Base-by-base conservation (phyloP, 2,797 vertebrate species). In the Sternotherus odoratus region DNA sequence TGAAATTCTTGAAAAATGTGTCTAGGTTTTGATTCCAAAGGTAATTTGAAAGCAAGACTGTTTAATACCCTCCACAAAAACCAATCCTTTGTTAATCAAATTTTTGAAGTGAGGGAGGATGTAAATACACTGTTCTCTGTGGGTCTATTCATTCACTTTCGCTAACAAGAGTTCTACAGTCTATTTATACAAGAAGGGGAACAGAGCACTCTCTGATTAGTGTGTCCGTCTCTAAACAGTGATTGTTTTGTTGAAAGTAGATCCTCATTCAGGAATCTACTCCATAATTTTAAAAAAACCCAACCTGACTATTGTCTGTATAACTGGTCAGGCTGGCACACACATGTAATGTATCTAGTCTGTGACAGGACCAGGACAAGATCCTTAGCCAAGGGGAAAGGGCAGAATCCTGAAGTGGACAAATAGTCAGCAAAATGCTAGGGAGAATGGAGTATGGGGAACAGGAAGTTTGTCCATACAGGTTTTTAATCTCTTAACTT, bases 311-410 rank as follows among this genome's bases (percentile, higher is more conserved):
- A 12, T 43, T n/a, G 63, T 54, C 50, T 0, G 57, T 84, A 69
- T 78, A 0, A 72, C 60, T 77, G 86, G 0, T 4, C 4, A 36
- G 53, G 21, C 23, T 24, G 24, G 11, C 2, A 3, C 39, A 72
- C 33, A 72, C n/a, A 24, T 43, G 36, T 74, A 36, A 4, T 74
- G 21, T 74, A 39, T 74, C 19, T 74, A 39, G 24, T 74, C 23
- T 43, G 24, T 39, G 23, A 72, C 39, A 43, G 69, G 69, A 28
- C 39, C 12, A 43, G 69, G 23, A 26, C 23, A 12, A 74, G n/a
- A 39, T 72, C 21, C 36, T 36, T 72, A 54, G 24, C 53, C 53
- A 26, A 23, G 12, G 23, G 6, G 19, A 74, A 74, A n/a, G 33
- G 12, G 69, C 19, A 74, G 21, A 23, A 30, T 84, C 2, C 16